Evolutionary conservation across 2,113 vertebrate species (phyloP).

Genomic region (Mormoops blainvillei): DNA sequence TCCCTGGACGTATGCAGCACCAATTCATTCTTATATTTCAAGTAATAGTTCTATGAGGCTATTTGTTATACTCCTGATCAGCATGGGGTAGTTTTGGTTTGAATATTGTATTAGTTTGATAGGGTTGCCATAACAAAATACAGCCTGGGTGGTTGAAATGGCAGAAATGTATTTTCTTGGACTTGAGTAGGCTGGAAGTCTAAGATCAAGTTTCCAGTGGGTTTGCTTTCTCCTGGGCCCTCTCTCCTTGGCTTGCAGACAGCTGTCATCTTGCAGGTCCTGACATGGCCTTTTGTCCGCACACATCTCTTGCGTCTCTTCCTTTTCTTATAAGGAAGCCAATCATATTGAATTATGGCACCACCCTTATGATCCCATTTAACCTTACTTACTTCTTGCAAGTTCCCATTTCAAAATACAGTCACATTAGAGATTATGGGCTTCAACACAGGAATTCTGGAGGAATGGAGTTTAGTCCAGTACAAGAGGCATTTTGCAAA

Average conservation of each 20-base stretch:
- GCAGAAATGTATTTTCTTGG: background rate
- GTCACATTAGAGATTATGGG: too few species aligned
- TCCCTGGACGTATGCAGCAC: background rate
- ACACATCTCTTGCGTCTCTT: background rate
- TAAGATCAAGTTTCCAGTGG: background rate
- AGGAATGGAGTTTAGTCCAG: background rate
- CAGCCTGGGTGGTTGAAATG: background rate
- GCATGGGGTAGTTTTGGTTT: background rate
- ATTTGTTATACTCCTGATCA: background rate
- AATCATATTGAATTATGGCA: background rate
- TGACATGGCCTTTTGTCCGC: background rate
- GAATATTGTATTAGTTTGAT: background rate
- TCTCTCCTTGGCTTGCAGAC: background rate
- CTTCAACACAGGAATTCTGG: background rate
- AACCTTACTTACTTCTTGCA: background rate
- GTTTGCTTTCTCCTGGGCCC: background rate
- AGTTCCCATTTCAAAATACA: background rate
- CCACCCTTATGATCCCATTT: background rate
- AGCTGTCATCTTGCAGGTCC: background rate
- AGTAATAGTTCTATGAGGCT: background rate
- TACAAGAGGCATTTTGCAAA: background rate
- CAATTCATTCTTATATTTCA: background rate
- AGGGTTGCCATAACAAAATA: background rate
- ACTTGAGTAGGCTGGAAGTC: background rate
- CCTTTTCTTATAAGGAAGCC: background rate